A percentile compares a stretch with the other conserved stretches of the same genome.
Conservation (phyloP, 2,888 invertebrate species). For the Zootermopsis nevadensis region DNA sequence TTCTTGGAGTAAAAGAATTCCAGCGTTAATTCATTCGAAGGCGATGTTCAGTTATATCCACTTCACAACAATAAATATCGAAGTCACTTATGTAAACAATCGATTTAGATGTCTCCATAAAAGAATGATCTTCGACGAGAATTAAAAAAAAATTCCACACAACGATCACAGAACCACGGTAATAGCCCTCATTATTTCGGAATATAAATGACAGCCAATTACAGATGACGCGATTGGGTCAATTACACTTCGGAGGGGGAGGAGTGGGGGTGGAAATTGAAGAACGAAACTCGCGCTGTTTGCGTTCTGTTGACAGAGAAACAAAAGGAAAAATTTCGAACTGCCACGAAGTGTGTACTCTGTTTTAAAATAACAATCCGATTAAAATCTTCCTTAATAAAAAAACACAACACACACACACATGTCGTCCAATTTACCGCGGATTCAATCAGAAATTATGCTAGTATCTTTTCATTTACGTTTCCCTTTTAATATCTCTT, state of each 20-base stretch:
- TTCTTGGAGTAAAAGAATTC: no score
- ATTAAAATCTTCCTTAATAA: background rate
- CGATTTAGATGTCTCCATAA: background rate
- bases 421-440: background rate
- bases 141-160: conserved; percentile 1
- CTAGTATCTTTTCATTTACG: background rate
- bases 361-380: background rate
- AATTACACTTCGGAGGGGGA: background rate
- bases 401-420: background rate
- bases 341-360: background rate
- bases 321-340: background rate
- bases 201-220: conserved; percentile 9
- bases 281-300: background rate
- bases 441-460: background rate
- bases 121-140: background rate
- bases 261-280: no score
- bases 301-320: background rate
- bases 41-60: no score
- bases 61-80: background rate
- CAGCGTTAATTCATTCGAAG: no score
- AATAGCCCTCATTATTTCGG: background rate
- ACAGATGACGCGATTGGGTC: background rate
- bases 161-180: background rate
- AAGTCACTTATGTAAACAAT: background rate
- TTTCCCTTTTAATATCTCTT: background rate